Evolutionary conservation across 2,113 vertebrate species (phyloP).

Genomic region (Oryzias melastigma): DNA sequence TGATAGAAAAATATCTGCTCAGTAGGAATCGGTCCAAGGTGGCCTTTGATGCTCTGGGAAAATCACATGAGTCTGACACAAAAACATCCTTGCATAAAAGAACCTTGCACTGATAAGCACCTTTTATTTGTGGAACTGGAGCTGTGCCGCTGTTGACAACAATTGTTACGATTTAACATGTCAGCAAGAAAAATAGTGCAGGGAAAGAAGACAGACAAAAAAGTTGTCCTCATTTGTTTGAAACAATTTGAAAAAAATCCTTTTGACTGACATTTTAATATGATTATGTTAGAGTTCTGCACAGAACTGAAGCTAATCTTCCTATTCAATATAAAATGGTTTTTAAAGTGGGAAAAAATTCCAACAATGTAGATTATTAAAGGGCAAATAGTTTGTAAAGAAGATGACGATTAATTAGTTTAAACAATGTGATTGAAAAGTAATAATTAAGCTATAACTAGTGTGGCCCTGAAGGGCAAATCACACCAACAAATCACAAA

Average conservation of each 20-base stretch:
- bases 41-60: conserved; percentile 7
- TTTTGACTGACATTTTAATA: too few relatives aligned
- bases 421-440: too few relatives aligned
- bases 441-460: too few relatives aligned
- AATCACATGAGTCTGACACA: neutral
- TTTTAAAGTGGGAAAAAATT: too few relatives aligned
- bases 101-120: conserved; percentile 20
- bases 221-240: neutral
- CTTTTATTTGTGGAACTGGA: conserved; percentile 10
- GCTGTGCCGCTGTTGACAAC: neutral
- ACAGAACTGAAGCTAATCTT: too few relatives aligned
- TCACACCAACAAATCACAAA: too few relatives aligned
- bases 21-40: conserved; percentile 6
- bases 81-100: conserved; percentile 6
- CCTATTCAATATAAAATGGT: too few relatives aligned
- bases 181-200: conserved; percentile 3
- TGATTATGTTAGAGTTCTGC: too few relatives aligned
- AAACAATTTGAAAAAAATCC: neutral
- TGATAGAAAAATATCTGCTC: conserved; percentile 1
- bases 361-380: too few relatives aligned
- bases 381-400: too few relatives aligned
- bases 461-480: too few relatives aligned
- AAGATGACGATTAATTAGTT: too few relatives aligned
- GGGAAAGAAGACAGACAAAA: neutral
- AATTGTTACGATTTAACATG: neutral